These are phyloP conservation scores for Rosalia funebris DNA, from an alignment of 2,888 invertebrate species.

Conservation along the genomic window DNA sequence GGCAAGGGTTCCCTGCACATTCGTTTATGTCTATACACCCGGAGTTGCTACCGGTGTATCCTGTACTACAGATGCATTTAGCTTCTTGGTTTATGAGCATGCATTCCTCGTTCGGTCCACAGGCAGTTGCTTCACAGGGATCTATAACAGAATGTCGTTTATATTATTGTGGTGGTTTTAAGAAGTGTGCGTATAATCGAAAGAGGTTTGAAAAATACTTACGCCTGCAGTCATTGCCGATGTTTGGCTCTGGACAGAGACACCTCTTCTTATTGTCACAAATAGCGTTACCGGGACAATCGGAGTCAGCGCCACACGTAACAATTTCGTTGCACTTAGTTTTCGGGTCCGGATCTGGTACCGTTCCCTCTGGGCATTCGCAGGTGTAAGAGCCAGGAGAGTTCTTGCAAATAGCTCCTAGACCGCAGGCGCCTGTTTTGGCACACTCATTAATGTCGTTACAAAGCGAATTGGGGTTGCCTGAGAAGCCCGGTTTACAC, in stretches of 20 bases:
- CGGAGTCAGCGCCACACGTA: conserved; percentile 77
- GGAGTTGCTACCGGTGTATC: conserved; percentile 76
- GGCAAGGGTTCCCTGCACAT: conserved; percentile 84
- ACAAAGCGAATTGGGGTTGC: conserved; percentile 85
- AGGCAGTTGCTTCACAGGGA: conserved; percentile 88
- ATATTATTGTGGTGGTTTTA: not conserved
- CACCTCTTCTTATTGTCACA: conserved; percentile 83
- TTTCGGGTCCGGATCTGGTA: conserved; percentile 86
- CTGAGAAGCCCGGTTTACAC: conserved; percentile 86
- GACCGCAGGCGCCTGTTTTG: conserved; percentile 77
- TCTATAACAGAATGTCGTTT: conserved; percentile 67
- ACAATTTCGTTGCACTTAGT: conserved; percentile 85
- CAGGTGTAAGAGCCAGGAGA: conserved; percentile 81
- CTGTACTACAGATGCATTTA: conserved; percentile 84
- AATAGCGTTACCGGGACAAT: conserved; percentile 90
- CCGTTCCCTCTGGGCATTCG: conserved; percentile 81
- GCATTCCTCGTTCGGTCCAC: conserved; percentile 90
- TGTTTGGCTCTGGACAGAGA: conserved; percentile 89
- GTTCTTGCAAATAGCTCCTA: conserved; percentile 84
- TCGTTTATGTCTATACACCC: conserved; percentile 92
- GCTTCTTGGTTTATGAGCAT: conserved; percentile 85
- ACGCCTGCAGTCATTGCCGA: conserved; percentile 93
- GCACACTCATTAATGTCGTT: conserved; percentile 86
- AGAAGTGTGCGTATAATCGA: too few species aligned
- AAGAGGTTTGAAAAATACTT: conserved; percentile 63